phyloP scores from a whole-genome alignment of 2,888 invertebrate genomes.

The Alcis repandata region DNA sequence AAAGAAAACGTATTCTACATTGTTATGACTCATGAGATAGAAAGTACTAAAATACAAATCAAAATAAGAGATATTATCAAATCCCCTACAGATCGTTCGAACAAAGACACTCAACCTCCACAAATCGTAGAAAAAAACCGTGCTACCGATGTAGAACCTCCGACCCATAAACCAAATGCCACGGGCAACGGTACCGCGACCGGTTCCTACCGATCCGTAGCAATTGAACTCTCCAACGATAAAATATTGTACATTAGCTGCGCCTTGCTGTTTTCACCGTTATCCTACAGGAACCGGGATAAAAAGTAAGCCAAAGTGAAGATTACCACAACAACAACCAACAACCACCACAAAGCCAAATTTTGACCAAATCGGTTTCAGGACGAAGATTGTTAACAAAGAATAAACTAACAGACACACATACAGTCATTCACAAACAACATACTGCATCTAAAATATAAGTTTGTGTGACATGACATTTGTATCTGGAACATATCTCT shows the following conservation, averaged over 20 bases:
- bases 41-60: no score
- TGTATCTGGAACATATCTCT: no score
- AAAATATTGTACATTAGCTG: constrained; percentile 43
- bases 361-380: no score
- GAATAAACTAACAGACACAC: neutral
- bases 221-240: constrained; percentile 57
- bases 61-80: neutral
- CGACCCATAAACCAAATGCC: constrained; percentile 73
- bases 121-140: constrained; percentile 46
- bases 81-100: neutral
- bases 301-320: neutral
- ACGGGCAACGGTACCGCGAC: constrained; percentile 68
- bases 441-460: no score
- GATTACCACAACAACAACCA: neutral
- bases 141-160: constrained; percentile 57
- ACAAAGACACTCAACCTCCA: constrained; percentile 23
- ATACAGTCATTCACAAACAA: neutral
- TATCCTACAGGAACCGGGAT: neutral
- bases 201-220: constrained; percentile 58
- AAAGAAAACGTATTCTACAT: no score
- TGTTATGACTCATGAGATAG: no score
- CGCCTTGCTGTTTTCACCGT: neutral
- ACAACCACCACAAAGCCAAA: no score
- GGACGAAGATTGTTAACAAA: neutral
- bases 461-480: no score